These are phyloP conservation scores for Schrankia costaestrigalis DNA, from an alignment of 2,888 invertebrate genomes.

Conservation along the genomic window DNA sequence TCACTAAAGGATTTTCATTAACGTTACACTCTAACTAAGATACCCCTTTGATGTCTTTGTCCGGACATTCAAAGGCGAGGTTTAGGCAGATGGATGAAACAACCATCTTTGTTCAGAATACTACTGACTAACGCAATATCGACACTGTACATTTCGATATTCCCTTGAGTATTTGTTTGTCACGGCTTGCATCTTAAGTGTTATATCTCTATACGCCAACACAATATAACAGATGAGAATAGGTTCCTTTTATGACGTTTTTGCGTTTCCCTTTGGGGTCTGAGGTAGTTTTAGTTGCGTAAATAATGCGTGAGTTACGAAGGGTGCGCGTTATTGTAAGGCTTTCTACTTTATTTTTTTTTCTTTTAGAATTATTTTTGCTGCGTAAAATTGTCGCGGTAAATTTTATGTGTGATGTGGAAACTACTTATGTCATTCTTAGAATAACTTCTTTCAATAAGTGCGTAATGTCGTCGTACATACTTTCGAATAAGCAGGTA, in stretches of 20 bases:
- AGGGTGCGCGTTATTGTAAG: conserved; percentile 11
- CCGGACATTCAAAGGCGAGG: conserved; percentile 37
- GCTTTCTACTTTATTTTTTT: conserved; percentile 3
- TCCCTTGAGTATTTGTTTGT: conserved; percentile 54
- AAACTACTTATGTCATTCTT: no score
- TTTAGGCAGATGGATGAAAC: conserved; percentile 26
- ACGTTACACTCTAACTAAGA: conserved; percentile 20
- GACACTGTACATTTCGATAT: conserved; percentile 40
- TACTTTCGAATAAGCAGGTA: no score
- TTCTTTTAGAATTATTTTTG: no score
- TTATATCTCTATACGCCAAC: conserved; percentile 25
- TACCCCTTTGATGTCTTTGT: conserved; percentile 34
- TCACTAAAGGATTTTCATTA: conserved; percentile 24
- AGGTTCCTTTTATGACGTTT: conserved; percentile 17
- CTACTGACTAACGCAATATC: conserved; percentile 52
- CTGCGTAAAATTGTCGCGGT: no score
- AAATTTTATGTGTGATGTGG: no score
- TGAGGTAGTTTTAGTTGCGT: conserved; percentile 15
- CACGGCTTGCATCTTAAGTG: conserved; percentile 70
- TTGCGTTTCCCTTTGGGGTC: conserved; percentile 11
- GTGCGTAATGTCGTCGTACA: no score
- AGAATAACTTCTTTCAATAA: no score
- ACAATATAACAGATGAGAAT: conserved; percentile 15
- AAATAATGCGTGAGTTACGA: conserved; percentile 16
- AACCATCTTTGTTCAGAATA: conserved; percentile 40